Evolutionary conservation across 2,888 invertebrate species (phyloP), one percentile per base, ranked within the genome.

Genomic region (Pammene fasciana): DNA sequence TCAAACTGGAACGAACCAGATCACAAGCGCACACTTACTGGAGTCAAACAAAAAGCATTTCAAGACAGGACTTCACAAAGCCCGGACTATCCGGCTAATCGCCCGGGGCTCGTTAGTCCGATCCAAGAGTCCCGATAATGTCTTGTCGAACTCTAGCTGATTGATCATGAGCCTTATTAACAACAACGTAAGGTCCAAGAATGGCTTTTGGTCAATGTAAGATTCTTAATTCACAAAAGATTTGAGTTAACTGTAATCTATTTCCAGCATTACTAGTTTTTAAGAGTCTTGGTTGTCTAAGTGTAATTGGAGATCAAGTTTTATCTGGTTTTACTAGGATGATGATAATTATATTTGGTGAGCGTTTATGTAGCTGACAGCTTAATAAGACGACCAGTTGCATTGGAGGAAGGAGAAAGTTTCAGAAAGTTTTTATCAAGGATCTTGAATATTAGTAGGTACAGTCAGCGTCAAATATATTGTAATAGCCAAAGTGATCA

Each of bases 61-160:
- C 41, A 26, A 62, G 62, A 52, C 59, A 26, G 38, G 48, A 52
- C 50, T 61, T 18, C 50, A 50, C 41, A 41, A 52, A 52, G 48
- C 41, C 50, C 50, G 50, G 62, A n/a, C 61, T 61, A 34, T 38
- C 62, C 50, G 41, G 45, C 50, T 62, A 62, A 62, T 62, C 62
- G 38, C 52, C 18, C 50, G 18, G 18, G 52, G 62, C 62, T 62
- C 62, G 62, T 52, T 62, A 61, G 18, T 26, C 16, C 41, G 45
- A 26, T 9, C 46, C 48, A 48, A 48, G 62, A 50, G n/a, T 18
- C 16, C 41, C 61, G 13, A 52, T 62, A 62, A 62, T 62, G 62
- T 62, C 52, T 52, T 62, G 41, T 14, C 38, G 13, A 18, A 50
- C 43, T 43, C 11, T 13, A 43, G 7, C 6, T 7, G 38, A 38